Evolutionary conservation across 1,140 invertebrate species (phyloP), one percentile per base, ranked within the genome.

Genomic region (Babylonia areolata): DNA sequence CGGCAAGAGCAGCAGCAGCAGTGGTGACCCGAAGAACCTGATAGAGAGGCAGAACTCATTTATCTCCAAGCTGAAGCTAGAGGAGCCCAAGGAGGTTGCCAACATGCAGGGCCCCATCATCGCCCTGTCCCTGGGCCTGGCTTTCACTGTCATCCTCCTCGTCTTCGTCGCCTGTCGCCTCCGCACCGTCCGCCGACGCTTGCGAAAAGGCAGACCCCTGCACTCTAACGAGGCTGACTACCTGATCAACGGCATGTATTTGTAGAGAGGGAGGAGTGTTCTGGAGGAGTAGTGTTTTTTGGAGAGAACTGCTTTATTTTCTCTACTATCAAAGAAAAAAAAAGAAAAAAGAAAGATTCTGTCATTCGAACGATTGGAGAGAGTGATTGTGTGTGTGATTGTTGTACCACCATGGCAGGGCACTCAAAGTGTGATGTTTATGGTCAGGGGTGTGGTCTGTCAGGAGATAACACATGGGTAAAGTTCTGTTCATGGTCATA

Each of bases 231-330:
- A 99, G 94, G 97, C 98, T 2, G 98, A 99, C 95, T 99, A 98
- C 95, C 95, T 99, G 85, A 98, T 99, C 87, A 99, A 99, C 95
- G 98, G 98, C 91, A 99, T 99, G 98, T 99, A 99, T 95, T 96
- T 99, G 91, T 98, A 92, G 89, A 40, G 42, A 0, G 15, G 37
- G 12, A 17, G 39, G 17, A 51, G 46, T 51, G 46, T 12, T 9
- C 5, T 9, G 46, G 9, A 51, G 17, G 46, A 51, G 46, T 51
- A 17, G 9, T 9, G 46, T 0, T 51, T 12, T 51, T 51, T 51
- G 9, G 0, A 51, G 46, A 51, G 9, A 51, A 17, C 46, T 51
- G 46, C 17, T 51, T 51, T 51, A 0, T 51, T 51, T 51, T 51
- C 46, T 12, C 46, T 12, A 17, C 46, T 12, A 17, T 51, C 46